Conservation (phyloP, 1,140 invertebrate genomes). For the Hylaeus anthracinus region DNA sequence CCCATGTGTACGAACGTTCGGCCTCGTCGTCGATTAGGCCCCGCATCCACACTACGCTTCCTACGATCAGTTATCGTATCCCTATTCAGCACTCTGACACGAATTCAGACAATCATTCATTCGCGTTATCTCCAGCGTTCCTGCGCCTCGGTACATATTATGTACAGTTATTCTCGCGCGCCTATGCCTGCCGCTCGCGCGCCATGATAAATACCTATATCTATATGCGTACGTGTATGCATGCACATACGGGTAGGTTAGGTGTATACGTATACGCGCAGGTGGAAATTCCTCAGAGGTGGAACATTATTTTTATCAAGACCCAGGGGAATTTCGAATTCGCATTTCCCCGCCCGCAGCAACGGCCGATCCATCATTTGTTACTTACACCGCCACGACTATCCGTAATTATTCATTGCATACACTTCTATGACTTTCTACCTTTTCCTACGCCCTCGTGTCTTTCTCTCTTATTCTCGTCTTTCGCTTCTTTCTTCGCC, state of each 20-base stretch:
- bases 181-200: slow-evolving; percentile 30
- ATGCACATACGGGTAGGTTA: background rate
- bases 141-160: slow-evolving; percentile 50
- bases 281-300: slow-evolving; percentile 52
- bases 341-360: slow-evolving; percentile 57
- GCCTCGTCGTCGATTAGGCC: slow-evolving; percentile 28
- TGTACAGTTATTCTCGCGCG: slow-evolving; percentile 59
- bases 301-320: slow-evolving; percentile 56
- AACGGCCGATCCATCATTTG: slow-evolving; percentile 62
- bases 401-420: slow-evolving; percentile 59
- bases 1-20: slow-evolving; percentile 4
- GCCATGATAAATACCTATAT: slow-evolving; percentile 42
- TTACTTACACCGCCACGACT: slow-evolving; percentile 40
- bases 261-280: background rate
- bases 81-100: slow-evolving; percentile 40
- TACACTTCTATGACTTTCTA: slow-evolving; percentile 35
- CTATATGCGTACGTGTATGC: background rate
- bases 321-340: slow-evolving; percentile 58
- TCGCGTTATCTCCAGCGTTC: slow-evolving; percentile 57
- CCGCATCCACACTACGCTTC: slow-evolving; percentile 21
- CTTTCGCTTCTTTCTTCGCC: background rate
- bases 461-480: background rate
- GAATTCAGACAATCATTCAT: slow-evolving; percentile 61
- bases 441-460: background rate
- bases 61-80: slow-evolving; percentile 54